Evolutionary conservation across 64 coral and sea anemone species (phyloP), one percentile per base, ranked within the genome.

Genomic region (Montipora sp.): DNA sequence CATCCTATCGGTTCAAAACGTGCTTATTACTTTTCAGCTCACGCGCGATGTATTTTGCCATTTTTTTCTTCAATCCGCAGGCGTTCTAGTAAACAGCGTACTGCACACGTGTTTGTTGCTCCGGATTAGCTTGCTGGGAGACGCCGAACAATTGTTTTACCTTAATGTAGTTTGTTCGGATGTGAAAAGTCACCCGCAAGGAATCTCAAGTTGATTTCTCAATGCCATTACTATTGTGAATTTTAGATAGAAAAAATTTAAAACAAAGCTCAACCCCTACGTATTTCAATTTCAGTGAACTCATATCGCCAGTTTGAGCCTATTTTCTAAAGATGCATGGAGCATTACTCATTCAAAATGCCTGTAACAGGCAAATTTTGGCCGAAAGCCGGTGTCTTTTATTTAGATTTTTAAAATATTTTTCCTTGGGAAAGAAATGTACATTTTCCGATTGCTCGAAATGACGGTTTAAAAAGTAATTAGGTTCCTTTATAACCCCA

Each of bases 391-490:
- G 53, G 0, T 76, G n/a, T 2, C 71, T 8, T 74, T 74, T 20
- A 3, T 74, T 22, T 23, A 27, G 1, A 23, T 24, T 74, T 74
- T 63, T 63, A 3, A 63, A 16, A 4, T 63, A 4, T 63, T 16
- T 23, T 27, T 61, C 80, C 22, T 19, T 44, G 18, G n/a, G 21
- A 60, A 82, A 45, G 4, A 57, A 82, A 43, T 61, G 24, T 7
- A 23, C 53, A 24, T 44, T 48, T 47, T 59, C 59, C 15, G 36
- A 84, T 84, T 84, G 43, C 27, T 47, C 55, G 10, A 14, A 84
- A 84, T 48, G 68, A 63, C 43, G 15, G 9, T 82, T 84, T 66
- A 10, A 18, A 84, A 84, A 68, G 27, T n/a, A 67, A 84, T 85
- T 85, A 22, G 23, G 63, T 19, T 9, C 5, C 65, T 49, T 48